phyloP scores from a whole-genome alignment of 2,888 invertebrate species.

The Pachycephus smyrnensis region DNA sequence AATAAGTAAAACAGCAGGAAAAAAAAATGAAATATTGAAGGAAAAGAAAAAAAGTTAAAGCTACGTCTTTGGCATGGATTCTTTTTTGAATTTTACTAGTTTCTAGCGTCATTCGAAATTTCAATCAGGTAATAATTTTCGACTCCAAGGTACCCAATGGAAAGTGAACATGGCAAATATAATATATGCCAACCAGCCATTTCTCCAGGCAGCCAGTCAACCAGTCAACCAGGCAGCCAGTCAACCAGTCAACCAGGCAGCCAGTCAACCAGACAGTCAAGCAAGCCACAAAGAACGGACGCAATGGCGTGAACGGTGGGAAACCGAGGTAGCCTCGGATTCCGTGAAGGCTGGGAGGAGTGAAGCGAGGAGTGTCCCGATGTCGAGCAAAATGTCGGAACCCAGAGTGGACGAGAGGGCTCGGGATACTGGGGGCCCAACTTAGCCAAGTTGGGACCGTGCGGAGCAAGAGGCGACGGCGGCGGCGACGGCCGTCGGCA shows the following conservation, averaged over 20 bases:
- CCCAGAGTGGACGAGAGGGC: neutral
- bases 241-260: neutral
- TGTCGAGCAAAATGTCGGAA: neutral
- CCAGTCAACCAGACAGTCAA: neutral
- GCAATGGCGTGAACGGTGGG: constrained; percentile 3
- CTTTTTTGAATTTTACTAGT: neutral
- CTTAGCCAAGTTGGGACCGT: neutral
- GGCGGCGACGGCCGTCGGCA: neutral
- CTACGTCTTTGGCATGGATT: too few relatives aligned
- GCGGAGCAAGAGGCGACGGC: neutral
- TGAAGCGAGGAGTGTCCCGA: constrained; percentile 5
- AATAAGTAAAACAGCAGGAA: neutral
- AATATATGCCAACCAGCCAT: neutral
- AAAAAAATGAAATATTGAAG: too few relatives aligned
- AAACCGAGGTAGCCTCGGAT: constrained; percentile 2
- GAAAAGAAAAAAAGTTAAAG: too few relatives aligned
- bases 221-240: too few relatives aligned
- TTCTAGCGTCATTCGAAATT: too few relatives aligned
- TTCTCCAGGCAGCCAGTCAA: neutral
- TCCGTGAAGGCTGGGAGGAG: constrained; percentile 20
- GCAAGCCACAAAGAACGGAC: neutral
- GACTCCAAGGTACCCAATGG: neutral
- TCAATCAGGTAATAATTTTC: too few relatives aligned
- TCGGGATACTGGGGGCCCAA: constrained; percentile 19
- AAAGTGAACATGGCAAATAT: neutral